Percentiles rank a stretch among this genome's conserved stretches.
Conservation (phyloP, 1,140 invertebrate species). For the Hirudo medicinalis region DNA sequence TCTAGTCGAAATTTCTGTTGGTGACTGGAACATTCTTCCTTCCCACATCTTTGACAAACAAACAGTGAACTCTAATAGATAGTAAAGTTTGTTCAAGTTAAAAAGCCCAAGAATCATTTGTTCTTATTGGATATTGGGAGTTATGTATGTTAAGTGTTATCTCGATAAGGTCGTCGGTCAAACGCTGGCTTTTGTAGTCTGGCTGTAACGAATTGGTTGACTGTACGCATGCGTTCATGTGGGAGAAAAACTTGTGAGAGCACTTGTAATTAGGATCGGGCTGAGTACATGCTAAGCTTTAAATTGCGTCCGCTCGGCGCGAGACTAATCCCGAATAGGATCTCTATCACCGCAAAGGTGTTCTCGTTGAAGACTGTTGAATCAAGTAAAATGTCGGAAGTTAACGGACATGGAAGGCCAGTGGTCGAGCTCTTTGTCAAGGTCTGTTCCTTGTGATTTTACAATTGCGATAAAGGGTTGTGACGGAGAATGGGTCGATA, state of each 20-base stretch:
- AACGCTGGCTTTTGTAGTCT: too few species aligned
- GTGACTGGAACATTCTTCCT: too few species aligned
- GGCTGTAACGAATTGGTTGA: too few species aligned
- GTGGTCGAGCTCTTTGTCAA: not conserved
- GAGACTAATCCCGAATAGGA: not conserved
- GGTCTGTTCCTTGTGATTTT: not conserved
- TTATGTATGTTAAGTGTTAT: too few species aligned
- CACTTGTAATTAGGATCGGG: conserved; percentile 9
- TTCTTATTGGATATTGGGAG: too few species aligned
- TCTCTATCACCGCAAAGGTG: not conserved
- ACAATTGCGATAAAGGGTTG: not conserved
- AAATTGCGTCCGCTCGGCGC: too few species aligned
- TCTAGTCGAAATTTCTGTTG: too few species aligned
- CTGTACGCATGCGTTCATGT: not conserved
- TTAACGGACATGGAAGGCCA: not conserved
- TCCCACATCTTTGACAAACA: too few species aligned
- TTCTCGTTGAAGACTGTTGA: not conserved
- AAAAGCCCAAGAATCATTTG: too few species aligned
- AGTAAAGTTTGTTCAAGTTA: too few species aligned
- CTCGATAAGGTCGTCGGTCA: too few species aligned
- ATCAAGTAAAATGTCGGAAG: not conserved
- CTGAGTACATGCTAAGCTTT: not conserved
- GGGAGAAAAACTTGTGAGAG: not conserved
- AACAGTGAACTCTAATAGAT: too few species aligned
- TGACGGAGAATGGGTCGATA: not conserved